Evolutionary conservation across 2,113 vertebrate genomes (phyloP).

Genomic region (Fulica atra): DNA sequence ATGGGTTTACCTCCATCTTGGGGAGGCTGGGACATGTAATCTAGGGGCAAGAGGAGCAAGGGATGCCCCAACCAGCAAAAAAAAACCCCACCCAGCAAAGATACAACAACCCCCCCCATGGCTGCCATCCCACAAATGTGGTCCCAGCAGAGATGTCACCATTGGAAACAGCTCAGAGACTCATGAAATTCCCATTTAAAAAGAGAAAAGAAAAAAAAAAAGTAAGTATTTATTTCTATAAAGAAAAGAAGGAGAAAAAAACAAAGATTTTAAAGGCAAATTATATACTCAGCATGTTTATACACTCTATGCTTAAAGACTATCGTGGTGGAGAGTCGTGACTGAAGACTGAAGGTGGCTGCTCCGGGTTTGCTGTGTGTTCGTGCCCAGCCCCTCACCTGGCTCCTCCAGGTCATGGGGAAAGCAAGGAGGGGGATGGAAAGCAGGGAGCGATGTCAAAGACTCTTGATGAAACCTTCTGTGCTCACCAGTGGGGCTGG

Average conservation of each 20-base stretch:
- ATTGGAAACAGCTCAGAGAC: not conserved
- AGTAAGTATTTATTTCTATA: constrained; percentile 67
- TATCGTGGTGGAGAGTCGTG: not conserved
- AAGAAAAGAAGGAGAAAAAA: not conserved
- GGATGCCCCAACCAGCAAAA: constrained; percentile 53
- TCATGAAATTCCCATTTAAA: not conserved
- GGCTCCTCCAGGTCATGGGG: not conserved
- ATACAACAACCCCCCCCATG: rapidly evolving
- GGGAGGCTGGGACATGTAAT: not conserved
- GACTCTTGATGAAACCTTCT: not conserved
- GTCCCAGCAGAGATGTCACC: not conserved
- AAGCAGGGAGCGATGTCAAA: not conserved
- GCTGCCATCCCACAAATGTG: not conserved
- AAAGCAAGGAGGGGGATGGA: not conserved
- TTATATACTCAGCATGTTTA: constrained; percentile 70
- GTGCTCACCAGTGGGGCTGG: not conserved
- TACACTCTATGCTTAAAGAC: constrained; percentile 35
- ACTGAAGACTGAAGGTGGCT: not conserved
- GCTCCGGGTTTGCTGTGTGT: not conserved
- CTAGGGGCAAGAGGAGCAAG: not conserved
- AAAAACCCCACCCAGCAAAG: not conserved
- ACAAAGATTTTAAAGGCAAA: constrained; percentile 56
- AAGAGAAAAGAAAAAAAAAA: not conserved
- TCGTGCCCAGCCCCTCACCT: not conserved
- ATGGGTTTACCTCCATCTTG: not conserved